phyloP scores from a whole-genome alignment of 2,113 vertebrate genomes.

The Pelusios castaneus region DNA sequence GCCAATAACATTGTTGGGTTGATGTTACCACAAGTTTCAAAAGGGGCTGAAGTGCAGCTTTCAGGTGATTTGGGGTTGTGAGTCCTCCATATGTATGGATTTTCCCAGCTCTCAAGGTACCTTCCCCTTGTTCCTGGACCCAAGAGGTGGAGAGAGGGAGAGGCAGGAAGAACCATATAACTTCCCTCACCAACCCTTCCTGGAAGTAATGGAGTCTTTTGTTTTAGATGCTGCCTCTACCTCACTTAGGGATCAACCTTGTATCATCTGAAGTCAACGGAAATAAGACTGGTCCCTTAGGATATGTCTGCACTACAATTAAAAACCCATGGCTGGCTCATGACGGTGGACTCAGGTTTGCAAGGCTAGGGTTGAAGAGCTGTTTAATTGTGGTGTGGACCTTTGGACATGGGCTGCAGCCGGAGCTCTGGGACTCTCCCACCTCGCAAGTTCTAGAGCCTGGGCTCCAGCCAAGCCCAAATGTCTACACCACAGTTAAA shows the following conservation, averaged over 20 bases:
- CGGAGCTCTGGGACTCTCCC: background rate
- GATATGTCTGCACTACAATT: background rate
- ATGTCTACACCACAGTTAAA: background rate
- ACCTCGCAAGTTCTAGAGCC: background rate
- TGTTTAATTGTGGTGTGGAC: background rate
- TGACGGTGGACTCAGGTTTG: background rate
- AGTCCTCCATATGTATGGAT: background rate
- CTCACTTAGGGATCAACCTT: background rate
- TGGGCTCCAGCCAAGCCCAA: background rate
- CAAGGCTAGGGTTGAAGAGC: background rate
- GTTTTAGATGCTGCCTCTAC: background rate
- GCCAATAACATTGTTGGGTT: slow-evolving; percentile 52
- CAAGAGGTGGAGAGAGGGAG: background rate
- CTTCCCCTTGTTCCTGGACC: background rate
- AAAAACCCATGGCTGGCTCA: background rate
- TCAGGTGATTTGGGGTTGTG: background rate
- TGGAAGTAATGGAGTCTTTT: background rate
- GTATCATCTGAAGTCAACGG: background rate
- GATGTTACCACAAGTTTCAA: background rate
- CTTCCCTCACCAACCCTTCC: background rate
- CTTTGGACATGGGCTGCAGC: background rate
- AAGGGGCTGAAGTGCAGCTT: background rate
- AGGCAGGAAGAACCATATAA: background rate
- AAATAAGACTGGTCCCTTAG: background rate
- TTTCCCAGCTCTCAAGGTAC: background rate